These are phyloP conservation scores for Xenopus laevis DNA, from an alignment of 2,113 vertebrate species.

Conservation along the genomic window DNA sequence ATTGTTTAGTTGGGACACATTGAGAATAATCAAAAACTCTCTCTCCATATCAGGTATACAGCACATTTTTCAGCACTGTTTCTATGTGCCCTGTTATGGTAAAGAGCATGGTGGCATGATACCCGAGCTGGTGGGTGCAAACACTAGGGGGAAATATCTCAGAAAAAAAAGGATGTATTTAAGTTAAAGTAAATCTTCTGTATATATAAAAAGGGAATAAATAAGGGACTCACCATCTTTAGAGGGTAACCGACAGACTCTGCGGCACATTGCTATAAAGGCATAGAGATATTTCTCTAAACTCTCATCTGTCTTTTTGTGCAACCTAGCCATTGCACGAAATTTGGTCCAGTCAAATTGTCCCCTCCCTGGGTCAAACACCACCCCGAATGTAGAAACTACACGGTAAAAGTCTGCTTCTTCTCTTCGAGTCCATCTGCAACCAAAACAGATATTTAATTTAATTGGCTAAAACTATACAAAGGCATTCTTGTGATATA, in stretches of 20 bases:
- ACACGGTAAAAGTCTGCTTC: slow-evolving; percentile 97
- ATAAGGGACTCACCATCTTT: slow-evolving; percentile 73
- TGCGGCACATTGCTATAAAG: slow-evolving; percentile 93
- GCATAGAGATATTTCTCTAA: slow-evolving; percentile 93
- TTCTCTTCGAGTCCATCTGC: slow-evolving; percentile 94
- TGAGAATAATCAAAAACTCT: too few species aligned
- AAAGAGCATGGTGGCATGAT: too few species aligned
- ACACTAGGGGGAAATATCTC: too few species aligned
- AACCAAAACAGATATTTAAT: slow-evolving; percentile 8
- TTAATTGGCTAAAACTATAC: neutral
- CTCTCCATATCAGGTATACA: too few species aligned
- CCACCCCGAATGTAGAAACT: slow-evolving; percentile 95
- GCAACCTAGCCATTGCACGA: slow-evolving; percentile 91
- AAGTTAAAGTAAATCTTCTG: too few species aligned
- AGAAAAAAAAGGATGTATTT: too few species aligned
- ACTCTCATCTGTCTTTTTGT: slow-evolving; percentile 97
- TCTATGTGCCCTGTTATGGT: too few species aligned
- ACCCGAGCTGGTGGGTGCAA: too few species aligned
- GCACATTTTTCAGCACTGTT: too few species aligned
- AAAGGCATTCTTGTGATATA: slow-evolving; percentile 9
- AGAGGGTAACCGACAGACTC: slow-evolving; percentile 89
- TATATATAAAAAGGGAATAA: neutral
- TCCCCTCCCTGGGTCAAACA: slow-evolving; percentile 88
- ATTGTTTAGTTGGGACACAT: too few species aligned
- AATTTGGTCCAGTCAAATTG: slow-evolving; percentile 98